Percentiles rank a stretch among this genome's conserved stretches.
Evolutionary conservation across 2,888 invertebrate genomes (phyloP).

Genomic region (Nomada ferruginata): DNA sequence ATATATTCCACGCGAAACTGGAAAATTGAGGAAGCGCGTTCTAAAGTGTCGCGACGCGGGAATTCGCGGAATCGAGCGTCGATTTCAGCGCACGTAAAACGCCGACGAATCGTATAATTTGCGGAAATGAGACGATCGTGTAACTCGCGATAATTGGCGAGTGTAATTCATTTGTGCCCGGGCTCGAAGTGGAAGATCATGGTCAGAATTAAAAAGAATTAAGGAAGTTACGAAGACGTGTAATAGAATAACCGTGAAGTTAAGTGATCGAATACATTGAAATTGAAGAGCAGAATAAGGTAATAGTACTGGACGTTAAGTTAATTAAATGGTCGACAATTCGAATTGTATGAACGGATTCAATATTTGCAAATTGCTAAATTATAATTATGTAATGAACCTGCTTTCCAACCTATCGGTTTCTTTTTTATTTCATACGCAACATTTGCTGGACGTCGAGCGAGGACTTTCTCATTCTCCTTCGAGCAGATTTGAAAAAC

Average conservation of each 20-base stretch:
- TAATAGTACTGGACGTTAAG: not conserved
- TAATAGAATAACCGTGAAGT: not conserved
- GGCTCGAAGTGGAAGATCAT: slow-evolving; percentile 18
- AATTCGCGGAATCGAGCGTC: not conserved
- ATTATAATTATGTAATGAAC: too few relatives aligned
- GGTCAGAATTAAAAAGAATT: slow-evolving; percentile 10
- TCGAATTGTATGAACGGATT: not conserved
- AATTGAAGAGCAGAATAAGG: too few relatives aligned
- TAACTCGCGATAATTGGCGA: slow-evolving; percentile 33
- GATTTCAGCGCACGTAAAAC: slow-evolving; percentile 11
- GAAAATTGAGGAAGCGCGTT: slow-evolving; percentile 42
- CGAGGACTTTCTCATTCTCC: too few relatives aligned
- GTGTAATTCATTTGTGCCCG: slow-evolving; percentile 33
- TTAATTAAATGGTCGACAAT: not conserved
- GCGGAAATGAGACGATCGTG: slow-evolving; percentile 64
- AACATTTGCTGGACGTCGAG: too few relatives aligned
- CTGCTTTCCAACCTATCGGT: too few relatives aligned
- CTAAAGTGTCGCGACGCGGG: not conserved
- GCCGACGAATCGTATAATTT: slow-evolving; percentile 57
- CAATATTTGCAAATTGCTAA: too few relatives aligned
- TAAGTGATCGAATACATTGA: too few relatives aligned
- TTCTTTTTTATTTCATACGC: too few relatives aligned
- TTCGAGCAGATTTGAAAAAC: too few relatives aligned
- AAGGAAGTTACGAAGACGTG: not conserved
- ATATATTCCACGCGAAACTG: slow-evolving; percentile 13